These are phyloP conservation scores for Arctocebus calabarensis DNA, from an alignment of 2,797 vertebrate genomes.

Conservation along the genomic window DNA sequence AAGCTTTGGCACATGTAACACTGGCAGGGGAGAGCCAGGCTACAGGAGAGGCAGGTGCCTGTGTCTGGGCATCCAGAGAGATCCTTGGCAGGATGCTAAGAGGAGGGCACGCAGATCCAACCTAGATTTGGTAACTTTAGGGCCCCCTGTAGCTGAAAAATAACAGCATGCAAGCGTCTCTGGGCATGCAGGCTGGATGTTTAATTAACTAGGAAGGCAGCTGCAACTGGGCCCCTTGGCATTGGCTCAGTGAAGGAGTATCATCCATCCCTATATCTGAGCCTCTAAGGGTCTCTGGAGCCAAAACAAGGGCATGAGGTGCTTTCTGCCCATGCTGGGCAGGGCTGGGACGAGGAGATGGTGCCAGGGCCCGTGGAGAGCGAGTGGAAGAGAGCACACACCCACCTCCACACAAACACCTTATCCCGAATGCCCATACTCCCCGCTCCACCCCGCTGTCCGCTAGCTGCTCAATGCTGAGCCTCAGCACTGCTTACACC, in stretches of 20 bases:
- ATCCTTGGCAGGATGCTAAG: constrained; percentile 38
- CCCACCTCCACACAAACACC: not conserved
- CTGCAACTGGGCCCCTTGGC: not conserved
- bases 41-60: not conserved
- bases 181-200: constrained; percentile 25
- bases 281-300: not conserved
- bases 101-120: constrained; percentile 12
- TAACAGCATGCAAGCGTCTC: constrained; percentile 61
- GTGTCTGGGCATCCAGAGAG: constrained; percentile 1
- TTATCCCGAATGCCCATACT: not conserved
- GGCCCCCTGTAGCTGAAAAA: constrained; percentile 61
- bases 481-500: not conserved
- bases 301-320: not conserved
- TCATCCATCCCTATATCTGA: constrained; percentile 50
- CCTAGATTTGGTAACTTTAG: constrained; percentile 57
- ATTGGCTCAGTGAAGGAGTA: not conserved
- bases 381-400: not conserved
- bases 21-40: not conserved
- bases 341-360: not conserved
- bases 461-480: not conserved
- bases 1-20: not conserved
- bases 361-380: not conserved
- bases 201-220: constrained; percentile 67
- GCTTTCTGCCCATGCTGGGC: not conserved
- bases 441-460: not conserved